Percentiles rank a stretch among this genome's conserved stretches.
phyloP scores from a whole-genome alignment of 2,113 vertebrate genomes.

The Muntiacus reevesi region DNA sequence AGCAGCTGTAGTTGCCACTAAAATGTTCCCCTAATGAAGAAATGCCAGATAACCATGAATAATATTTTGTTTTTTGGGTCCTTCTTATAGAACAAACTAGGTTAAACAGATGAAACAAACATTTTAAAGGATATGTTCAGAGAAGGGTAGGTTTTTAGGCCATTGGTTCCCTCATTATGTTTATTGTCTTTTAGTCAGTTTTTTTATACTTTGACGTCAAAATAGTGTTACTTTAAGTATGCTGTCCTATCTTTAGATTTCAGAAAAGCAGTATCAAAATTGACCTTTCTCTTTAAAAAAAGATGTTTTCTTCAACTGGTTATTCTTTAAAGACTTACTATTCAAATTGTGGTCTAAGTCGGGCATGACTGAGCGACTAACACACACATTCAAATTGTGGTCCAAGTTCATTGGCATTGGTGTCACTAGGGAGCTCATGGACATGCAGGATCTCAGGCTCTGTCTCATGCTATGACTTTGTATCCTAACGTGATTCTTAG shows the following conservation, averaged over 20 bases:
- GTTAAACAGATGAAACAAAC: not conserved
- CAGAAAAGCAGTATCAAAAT: not conserved
- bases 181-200: not conserved
- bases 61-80: not conserved
- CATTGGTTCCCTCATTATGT: not conserved
- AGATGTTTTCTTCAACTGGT: not conserved
- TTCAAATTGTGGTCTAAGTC: not conserved
- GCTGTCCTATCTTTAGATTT: not conserved
- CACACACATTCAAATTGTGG: not conserved
- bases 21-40: not conserved
- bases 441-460: not conserved
- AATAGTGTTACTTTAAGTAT: not conserved
- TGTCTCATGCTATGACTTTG: not conserved
- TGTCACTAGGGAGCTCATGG: not conserved
- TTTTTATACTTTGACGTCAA: not conserved
- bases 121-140: not conserved
- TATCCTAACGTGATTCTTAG: not conserved
- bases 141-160: not conserved
- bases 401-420: not conserved
- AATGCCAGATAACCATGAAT: not conserved
- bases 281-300: not conserved
- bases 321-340: not conserved
- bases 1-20: not conserved
- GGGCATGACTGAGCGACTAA: accelerated
- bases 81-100: not conserved